Evolutionary conservation across 2,888 invertebrate species (phyloP), one percentile per base, ranked within the genome.

Genomic region (Acleris holmiana): DNA sequence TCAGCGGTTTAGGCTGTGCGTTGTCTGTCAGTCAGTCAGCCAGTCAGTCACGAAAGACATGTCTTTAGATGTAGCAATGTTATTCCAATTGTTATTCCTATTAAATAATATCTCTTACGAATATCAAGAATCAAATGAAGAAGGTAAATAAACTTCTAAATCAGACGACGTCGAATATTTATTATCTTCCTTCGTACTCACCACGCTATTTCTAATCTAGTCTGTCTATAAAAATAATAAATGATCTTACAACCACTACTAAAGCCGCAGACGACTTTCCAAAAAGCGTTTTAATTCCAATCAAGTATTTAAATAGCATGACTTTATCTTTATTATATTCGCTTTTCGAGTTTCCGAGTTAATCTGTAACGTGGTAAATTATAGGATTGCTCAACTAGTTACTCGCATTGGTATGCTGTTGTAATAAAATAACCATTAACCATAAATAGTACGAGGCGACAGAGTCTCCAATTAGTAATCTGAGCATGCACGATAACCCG

Each of bases 391-490:
- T 46, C 50, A 65, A 51, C 54, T 49, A 49, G 59, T 65, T 21
- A 60, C 48, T 64, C 54, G 21, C 51, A 41, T 25, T 40, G 21
- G 54, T 60, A 50, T 46, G 50, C 54, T 49, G 49, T 49, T 35
- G 56, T 50, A 50, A 57, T 35, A 57, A 51, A 29, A 29, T 29
- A 29, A 29, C 46, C 21, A 48, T 59, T 59, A 64, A 55, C 21
- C 59, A 60, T 65, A 55, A 65, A 65, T 50, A 50, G 2, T 35
- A 40, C 17, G 49, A 44, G 47, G 58, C 55, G 55, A 55, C 65
- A 49, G 54, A 47, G 25, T 50, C 48, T 46, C 65, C 55, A 65
- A 60, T 65, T 65, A 65, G 49, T 60, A 65, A 65, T 60, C 65
- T 65, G 55, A 65, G 59, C 46, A 60, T 55, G 60, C 54, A 15